These are phyloP conservation scores for Catocala fraxini DNA, from an alignment of 2,888 invertebrate species.

Conservation along the genomic window DNA sequence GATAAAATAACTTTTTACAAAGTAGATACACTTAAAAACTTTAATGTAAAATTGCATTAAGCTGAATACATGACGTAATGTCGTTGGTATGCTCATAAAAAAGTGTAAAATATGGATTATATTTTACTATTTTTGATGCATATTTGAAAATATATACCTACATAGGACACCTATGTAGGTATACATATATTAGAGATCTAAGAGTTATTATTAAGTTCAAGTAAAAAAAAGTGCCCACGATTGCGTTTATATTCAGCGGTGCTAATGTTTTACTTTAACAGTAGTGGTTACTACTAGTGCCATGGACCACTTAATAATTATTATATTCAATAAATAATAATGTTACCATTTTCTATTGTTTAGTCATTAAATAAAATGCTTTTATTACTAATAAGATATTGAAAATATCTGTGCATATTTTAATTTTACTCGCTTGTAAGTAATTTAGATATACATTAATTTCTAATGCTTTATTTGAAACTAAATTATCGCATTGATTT, in stretches of 20 bases:
- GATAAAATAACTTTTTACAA: too few relatives aligned
- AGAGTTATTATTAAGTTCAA: too few relatives aligned
- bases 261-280: slow-evolving; percentile 19
- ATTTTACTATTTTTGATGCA: too few relatives aligned
- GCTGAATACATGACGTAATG: too few relatives aligned
- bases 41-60: too few relatives aligned
- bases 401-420: slow-evolving; percentile 55
- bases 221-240: neutral
- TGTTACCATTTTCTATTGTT: slow-evolving; percentile 59
- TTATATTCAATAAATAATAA: slow-evolving; percentile 41
- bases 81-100: too few relatives aligned
- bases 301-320: slow-evolving; percentile 46
- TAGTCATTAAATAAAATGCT: slow-evolving; percentile 51
- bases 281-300: slow-evolving; percentile 57
- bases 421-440: slow-evolving; percentile 34
- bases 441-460: slow-evolving; percentile 20
- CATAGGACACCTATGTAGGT: too few relatives aligned
- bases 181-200: too few relatives aligned
- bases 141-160: too few relatives aligned
- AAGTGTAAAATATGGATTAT: too few relatives aligned
- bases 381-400: slow-evolving; percentile 54
- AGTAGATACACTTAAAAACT: too few relatives aligned
- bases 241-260: slow-evolving; percentile 15
- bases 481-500: slow-evolving; percentile 20
- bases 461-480: slow-evolving; percentile 36